Percentiles rank a stretch among this genome's conserved stretches.
Evolutionary conservation across 2,797 vertebrate genomes (phyloP).

Genomic region (Glyptemys insculpta): DNA sequence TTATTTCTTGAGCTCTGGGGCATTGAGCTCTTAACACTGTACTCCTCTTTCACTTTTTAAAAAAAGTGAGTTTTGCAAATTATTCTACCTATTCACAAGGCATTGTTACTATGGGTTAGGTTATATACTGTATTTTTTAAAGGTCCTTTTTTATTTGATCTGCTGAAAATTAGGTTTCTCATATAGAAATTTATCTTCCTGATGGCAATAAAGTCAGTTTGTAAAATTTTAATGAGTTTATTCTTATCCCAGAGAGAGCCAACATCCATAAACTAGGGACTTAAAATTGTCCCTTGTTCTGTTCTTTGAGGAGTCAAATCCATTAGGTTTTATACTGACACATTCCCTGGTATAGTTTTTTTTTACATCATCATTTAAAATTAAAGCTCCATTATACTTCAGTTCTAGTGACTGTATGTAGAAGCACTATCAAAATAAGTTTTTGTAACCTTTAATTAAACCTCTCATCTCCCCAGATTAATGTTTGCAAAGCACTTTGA

Average conservation of each 20-base stretch:
- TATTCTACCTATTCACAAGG: no score
- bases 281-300: neutral
- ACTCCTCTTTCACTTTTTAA: no score
- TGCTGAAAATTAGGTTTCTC: neutral
- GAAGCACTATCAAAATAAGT: neutral
- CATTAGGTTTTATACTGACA: neutral
- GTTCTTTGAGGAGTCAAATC: neutral
- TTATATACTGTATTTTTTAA: neutral
- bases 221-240: neutral
- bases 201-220: neutral
- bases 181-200: neutral
- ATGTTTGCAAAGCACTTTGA: neutral
- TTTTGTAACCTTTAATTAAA: neutral
- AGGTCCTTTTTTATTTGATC: neutral
- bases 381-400: slow-evolving; percentile 9
- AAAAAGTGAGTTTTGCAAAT: no score
- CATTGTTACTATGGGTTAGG: no score
- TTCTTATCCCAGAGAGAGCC: neutral
- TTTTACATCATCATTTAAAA: neutral
- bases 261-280: neutral
- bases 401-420: neutral
- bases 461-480: neutral
- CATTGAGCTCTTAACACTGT: no score
- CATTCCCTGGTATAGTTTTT: neutral
- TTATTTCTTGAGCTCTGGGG: no score